Percentiles rank a stretch among this genome's conserved stretches.
Conservation (phyloP, 2,888 invertebrate species). For the Aphidoletes aphidimyza region DNA sequence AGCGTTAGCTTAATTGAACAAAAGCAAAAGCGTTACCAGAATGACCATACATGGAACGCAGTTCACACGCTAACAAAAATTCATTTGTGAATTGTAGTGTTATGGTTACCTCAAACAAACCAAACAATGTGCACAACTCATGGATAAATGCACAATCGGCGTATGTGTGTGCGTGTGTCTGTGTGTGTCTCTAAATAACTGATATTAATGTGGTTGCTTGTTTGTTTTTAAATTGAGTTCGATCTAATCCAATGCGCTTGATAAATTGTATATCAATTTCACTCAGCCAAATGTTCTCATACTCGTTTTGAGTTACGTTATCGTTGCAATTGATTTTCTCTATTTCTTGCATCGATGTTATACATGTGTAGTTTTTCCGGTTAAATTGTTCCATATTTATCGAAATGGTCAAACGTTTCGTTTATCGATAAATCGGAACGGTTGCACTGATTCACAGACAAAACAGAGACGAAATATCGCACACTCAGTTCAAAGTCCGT, state of each 20-base stretch:
- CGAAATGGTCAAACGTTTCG: background rate
- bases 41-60: slow-evolving; percentile 13
- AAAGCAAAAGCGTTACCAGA: background rate
- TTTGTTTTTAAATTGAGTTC: slow-evolving; percentile 12
- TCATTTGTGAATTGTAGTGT: background rate
- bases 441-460: too few species aligned
- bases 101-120: background rate
- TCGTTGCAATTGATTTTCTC: background rate
- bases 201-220: background rate
- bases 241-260: slow-evolving; percentile 18
- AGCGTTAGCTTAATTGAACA: background rate
- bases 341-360: background rate
- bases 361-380: slow-evolving; percentile 21
- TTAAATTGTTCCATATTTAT: background rate
- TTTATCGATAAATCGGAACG: too few species aligned
- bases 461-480: too few species aligned
- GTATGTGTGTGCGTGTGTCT: background rate
- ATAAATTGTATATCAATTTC: slow-evolving; percentile 23
- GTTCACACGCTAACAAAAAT: background rate
- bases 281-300: background rate
- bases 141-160: background rate
- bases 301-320: background rate
- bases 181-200: slow-evolving; percentile 16
- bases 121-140: background rate
- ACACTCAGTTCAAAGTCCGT: too few species aligned